These are phyloP conservation scores for Latheticus oryzae DNA, from an alignment of 2,888 invertebrate genomes.

Conservation along the genomic window DNA sequence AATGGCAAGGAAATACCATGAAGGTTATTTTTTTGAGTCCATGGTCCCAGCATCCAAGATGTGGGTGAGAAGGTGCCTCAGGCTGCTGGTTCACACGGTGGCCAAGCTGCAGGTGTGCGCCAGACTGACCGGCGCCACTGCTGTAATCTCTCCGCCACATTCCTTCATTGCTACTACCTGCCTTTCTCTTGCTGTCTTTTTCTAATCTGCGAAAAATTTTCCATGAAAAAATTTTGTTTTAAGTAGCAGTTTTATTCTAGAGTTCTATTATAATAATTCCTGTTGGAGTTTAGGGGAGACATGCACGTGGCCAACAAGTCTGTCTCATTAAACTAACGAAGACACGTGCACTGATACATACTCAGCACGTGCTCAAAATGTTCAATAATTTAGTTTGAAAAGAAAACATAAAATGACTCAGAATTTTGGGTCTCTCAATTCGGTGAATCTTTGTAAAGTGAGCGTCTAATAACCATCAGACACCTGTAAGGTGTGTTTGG, in stretches of 20 bases:
- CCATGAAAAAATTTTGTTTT: too few species aligned
- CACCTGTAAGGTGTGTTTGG: conserved; percentile 56
- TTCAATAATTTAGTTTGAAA: too few species aligned
- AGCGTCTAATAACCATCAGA: conserved; percentile 54
- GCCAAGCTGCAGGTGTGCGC: conserved; percentile 63
- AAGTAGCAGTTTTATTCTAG: conserved; percentile 34
- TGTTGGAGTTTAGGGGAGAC: conserved; percentile 50
- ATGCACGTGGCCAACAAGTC: conserved; percentile 58
- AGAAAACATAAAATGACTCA: too few species aligned
- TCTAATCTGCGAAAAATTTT: too few species aligned
- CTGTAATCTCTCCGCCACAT: conserved; percentile 50
- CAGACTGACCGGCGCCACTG: conserved; percentile 63
- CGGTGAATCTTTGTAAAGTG: conserved; percentile 40
- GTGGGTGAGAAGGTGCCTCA: conserved; percentile 46
- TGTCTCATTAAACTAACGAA: conserved; percentile 63
- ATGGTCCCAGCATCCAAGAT: conserved; percentile 36
- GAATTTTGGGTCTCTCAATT: too few species aligned
- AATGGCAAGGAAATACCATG: background rate
- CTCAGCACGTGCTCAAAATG: conserved; percentile 51
- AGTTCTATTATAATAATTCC: conserved; percentile 33
- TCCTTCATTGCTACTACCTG: conserved; percentile 43
- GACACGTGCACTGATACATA: conserved; percentile 57
- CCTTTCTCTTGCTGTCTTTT: too few species aligned
- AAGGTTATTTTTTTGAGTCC: conserved; percentile 5
- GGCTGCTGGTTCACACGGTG: conserved; percentile 59